Base-by-base conservation (phyloP, 2,797 vertebrate genomes). In the Argya squamiceps region DNA sequence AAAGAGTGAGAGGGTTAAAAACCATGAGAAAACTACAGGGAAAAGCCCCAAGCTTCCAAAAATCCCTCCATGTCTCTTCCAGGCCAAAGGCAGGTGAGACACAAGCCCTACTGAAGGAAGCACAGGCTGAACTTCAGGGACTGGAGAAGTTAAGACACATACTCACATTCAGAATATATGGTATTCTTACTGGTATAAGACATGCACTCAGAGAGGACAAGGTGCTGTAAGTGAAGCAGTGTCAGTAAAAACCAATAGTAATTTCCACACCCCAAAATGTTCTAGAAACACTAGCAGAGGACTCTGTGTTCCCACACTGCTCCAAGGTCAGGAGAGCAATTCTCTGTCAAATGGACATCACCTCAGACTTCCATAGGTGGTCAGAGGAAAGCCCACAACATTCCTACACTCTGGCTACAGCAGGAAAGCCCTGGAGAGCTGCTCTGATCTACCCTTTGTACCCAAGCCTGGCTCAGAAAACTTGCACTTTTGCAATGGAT, bases 41-140 rank as follows among this genome's bases (percentile, higher is more conserved):
- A 29, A 88, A 83, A 93, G 68, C 18, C 49, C 23, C 18, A 56
- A 7, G 10, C 44, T 89, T 92, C n/a, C 34, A 39, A 47, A 75
- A 88, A 16, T 1, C 1, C 9, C 15, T 34, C 36, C 0, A 0
- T 32, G 77, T 80, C 41, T 77, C n/a, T 81, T 50, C 34, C 79
- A 89, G 59, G 39, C 22, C 43, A 59, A 52, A 70, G 55, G 41
- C 52, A 83, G 49, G 69, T 50, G n/a, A 43, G 52, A 77, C 44
- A 63, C 0, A 4, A 88, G 32, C 32, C 41, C 44, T 47, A 2
- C 14, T 2, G 2, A 69, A 55, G 59, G 65, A 78, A 77, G 47
- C 27, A 60, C 10, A 59, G 58, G n/a, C 55, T 56, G 22, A 56
- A 43, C 69, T 36, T 43, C 12, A 8, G 0, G 30, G 67, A n/a